Percentiles rank a stretch among this genome's conserved stretches.
phyloP scores from a whole-genome alignment of 2,113 vertebrate genomes.

The Antidorcas marsupialis region DNA sequence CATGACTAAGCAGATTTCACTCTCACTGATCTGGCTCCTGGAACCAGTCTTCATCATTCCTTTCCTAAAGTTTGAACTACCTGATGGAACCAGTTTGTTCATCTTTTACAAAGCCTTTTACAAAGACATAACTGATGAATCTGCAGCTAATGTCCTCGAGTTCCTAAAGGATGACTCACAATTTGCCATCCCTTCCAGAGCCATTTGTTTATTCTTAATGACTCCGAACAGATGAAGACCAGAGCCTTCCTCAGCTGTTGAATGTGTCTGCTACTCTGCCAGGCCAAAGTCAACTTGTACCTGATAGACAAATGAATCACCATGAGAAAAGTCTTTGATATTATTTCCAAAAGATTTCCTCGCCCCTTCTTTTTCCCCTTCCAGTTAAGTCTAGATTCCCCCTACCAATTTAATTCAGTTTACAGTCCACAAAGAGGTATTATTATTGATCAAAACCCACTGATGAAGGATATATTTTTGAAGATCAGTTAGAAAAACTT shows the following conservation, averaged over 20 bases:
- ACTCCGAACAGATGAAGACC: neutral
- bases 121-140: neutral
- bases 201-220: neutral
- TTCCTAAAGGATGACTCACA: neutral
- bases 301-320: neutral
- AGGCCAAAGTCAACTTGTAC: neutral
- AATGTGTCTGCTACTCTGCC: neutral
- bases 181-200: neutral
- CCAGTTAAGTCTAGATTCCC: neutral
- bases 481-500: neutral
- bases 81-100: too few species aligned
- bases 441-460: neutral
- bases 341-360: neutral
- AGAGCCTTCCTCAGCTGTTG: neutral
- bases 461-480: neutral
- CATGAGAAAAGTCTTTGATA: neutral
- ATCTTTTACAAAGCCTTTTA: neutral
- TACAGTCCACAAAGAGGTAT: neutral
- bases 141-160: neutral
- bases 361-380: neutral
- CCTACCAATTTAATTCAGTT: neutral
- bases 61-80: neutral
- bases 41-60: neutral
- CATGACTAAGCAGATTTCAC: too few species aligned
- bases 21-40: neutral